A percentile compares a stretch with the other conserved stretches of the same genome.
Conservation (phyloP, 2,888 invertebrate genomes). For the Megaustenia siamemsis region DNA sequence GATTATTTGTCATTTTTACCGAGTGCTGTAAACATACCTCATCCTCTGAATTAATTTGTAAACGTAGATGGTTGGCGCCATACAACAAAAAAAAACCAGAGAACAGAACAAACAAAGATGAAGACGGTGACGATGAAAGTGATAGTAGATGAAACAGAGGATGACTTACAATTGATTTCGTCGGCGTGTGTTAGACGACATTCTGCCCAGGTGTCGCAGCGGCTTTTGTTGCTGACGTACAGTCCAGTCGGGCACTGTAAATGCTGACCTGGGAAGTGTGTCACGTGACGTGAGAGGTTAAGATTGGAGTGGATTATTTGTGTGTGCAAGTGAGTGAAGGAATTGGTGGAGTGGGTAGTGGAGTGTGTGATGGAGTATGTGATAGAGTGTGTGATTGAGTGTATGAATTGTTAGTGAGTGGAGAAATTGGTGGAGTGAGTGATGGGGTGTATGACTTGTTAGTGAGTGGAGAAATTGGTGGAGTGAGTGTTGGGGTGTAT, state of each 20-base stretch:
- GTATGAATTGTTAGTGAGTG: no score
- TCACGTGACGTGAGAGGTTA: background rate
- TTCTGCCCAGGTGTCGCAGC: constrained; percentile 76
- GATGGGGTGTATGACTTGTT: background rate
- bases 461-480: no score
- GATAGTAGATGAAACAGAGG: background rate
- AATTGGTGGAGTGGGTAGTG: background rate
- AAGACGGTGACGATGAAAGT: background rate
- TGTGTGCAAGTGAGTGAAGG: background rate
- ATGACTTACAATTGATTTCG: constrained; percentile 71
- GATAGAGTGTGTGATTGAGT: background rate
- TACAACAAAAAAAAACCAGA: no score
- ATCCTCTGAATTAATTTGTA: no score
- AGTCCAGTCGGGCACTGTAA: constrained; percentile 67
- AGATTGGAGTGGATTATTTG: background rate
- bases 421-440: background rate
- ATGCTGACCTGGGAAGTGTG: background rate
- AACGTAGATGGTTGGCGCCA: no score
- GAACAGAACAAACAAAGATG: background rate
- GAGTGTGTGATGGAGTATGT: background rate
- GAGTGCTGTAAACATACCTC: no score
- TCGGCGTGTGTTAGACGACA: constrained; percentile 71
- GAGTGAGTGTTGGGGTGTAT: background rate
- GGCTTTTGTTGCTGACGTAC: constrained; percentile 64
- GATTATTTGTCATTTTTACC: no score